A percentile compares a stretch with the other conserved stretches of the same genome.
Evolutionary conservation across 1,140 invertebrate genomes (phyloP).

Genomic region (Trypoxylus dichotomus): DNA sequence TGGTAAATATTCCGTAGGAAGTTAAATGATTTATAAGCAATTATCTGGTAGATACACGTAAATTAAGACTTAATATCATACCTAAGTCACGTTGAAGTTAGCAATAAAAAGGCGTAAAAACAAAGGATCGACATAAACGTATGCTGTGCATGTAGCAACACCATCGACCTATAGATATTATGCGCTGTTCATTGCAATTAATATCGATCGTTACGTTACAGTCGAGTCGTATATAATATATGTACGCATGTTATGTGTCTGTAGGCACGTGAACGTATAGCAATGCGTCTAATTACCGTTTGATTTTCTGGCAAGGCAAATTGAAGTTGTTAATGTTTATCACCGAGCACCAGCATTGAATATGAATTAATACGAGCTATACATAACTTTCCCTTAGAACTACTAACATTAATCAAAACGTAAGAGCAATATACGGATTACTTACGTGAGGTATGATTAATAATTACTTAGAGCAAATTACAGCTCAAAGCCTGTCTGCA

Average conservation of each 20-base stretch:
- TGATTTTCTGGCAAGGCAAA: background rate
- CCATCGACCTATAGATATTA: background rate
- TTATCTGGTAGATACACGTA: too few species aligned
- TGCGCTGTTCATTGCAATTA: background rate
- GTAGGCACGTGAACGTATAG: background rate
- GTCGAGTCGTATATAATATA: background rate
- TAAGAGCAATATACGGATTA: background rate
- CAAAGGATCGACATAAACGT: background rate
- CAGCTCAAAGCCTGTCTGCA: too few species aligned
- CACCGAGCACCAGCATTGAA: background rate
- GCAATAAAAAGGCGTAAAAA: background rate
- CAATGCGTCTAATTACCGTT: background rate
- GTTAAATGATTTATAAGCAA: too few species aligned
- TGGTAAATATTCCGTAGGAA: too few species aligned
- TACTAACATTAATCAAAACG: background rate
- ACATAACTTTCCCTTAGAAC: background rate
- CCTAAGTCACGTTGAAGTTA: background rate
- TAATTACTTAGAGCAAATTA: too few species aligned
- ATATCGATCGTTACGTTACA: background rate
- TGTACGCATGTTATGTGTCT: background rate
- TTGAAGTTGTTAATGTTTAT: slow-evolving; percentile 15
- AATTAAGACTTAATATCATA: background rate
- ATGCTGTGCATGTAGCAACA: background rate
- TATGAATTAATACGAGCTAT: background rate
- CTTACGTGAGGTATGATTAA: too few species aligned